phyloP scores from a whole-genome alignment of 92 coral and sea anemone genomes.

The Epizoanthus scotinus region DNA sequence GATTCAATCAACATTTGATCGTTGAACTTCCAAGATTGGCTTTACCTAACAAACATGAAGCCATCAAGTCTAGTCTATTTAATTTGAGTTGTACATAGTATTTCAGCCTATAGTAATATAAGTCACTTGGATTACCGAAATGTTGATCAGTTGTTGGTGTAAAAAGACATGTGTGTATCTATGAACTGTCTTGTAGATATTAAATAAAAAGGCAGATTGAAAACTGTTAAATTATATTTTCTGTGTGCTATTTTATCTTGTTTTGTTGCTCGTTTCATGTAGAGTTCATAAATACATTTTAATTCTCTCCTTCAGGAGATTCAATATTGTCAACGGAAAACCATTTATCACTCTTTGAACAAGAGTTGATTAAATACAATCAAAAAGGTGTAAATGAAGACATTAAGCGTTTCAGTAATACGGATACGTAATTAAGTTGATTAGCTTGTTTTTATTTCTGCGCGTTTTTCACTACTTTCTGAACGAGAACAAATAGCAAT shows the following conservation, averaged over 20 bases:
- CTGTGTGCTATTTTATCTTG: background rate
- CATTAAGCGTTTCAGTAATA: background rate
- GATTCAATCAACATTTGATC: no score
- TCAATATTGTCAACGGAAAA: constrained; percentile 4
- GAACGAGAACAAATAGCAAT: background rate
- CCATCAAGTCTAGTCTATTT: no score
- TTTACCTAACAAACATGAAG: no score
- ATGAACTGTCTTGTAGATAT: background rate
- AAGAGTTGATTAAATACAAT: constrained; percentile 29
- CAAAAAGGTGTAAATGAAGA: constrained; percentile 37
- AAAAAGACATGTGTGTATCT: background rate
- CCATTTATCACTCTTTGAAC: constrained; percentile 39
- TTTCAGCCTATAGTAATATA: no score
- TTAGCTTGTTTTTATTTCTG: background rate
- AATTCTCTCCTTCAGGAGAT: background rate
- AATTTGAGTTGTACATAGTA: no score
- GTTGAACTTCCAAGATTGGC: no score
- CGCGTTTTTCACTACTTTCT: background rate
- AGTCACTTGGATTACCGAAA: background rate
- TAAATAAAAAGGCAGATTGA: background rate
- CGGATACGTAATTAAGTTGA: background rate
- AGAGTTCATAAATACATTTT: background rate
- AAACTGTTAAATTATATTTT: background rate
- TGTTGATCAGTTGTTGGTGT: background rate
- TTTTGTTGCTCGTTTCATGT: background rate